phyloP scores from a whole-genome alignment of 1,140 invertebrate species.

The Diploscapter pachys region DNA sequence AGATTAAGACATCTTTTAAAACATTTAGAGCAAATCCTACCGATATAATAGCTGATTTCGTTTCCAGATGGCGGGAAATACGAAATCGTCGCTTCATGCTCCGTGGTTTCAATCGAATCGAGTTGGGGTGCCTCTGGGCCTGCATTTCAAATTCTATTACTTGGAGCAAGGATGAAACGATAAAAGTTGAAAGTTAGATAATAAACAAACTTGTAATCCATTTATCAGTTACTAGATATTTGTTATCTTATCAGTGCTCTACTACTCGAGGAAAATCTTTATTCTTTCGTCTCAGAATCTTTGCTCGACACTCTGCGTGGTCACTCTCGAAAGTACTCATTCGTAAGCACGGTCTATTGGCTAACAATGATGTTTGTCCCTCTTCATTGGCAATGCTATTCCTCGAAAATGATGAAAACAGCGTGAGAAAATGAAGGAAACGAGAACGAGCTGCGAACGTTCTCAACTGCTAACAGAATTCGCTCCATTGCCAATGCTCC shows the following conservation, averaged over 20 bases:
- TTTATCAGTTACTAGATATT: background rate
- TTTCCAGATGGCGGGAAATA: conserved; percentile 37
- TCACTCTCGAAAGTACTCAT: conserved; percentile 13
- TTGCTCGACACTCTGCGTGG: conserved; percentile 3
- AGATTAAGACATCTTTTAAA: background rate
- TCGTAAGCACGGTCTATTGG: conserved; percentile 1
- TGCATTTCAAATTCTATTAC: conserved; percentile 13
- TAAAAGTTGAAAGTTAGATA: background rate
- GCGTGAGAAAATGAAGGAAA: background rate
- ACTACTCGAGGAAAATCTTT: background rate
- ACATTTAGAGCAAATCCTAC: conserved; percentile 1
- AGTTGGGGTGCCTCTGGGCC: conserved; percentile 36
- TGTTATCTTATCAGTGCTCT: background rate
- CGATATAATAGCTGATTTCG: conserved; percentile 33
- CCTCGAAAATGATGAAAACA: no score
- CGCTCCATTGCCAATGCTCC: no score
- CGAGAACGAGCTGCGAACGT: background rate
- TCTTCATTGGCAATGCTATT: no score
- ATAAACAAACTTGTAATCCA: no score
- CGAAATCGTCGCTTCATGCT: conserved; percentile 38
- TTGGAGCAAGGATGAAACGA: conserved; percentile 4
- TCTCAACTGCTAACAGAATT: background rate
- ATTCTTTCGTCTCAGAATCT: conserved; percentile 15
- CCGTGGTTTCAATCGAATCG: conserved; percentile 36
- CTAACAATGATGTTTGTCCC: no score